Base-by-base conservation (phyloP, 1,140 invertebrate genomes). In the Zaprionus taronus region DNA sequence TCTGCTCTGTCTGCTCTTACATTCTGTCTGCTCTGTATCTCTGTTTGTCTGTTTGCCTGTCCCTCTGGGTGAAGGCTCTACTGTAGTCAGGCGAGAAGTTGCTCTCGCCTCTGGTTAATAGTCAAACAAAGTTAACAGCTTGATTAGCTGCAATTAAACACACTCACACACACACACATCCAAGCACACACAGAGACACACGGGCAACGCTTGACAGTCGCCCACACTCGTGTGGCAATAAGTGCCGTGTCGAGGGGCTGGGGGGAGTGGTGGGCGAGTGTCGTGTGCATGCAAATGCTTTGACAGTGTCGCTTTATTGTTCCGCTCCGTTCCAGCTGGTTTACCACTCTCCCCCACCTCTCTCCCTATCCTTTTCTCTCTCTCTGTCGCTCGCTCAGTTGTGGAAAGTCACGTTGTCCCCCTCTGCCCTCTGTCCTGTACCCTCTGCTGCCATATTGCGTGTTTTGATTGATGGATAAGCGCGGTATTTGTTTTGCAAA, bases 381-480 rank as follows among this genome's bases (percentile, higher is more conserved):
- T 34, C 9, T 34, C 22, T 7, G 28, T 20, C 38, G 34, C 57
- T 68, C 51, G 26, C 49, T 38, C 69, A 68, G 78, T 89, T 89
- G 84, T 90, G 81, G 79, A 89, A 90, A 89, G 84, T 89, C 85
- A 89, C 85, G 84, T 11, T 28, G 20, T 6, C 1, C 47, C 47
- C 20, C 9, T 14, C 20, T 22, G 47, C 17, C 47, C 31, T 15
- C 24, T 20, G 20, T 15, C 31, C 9, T 34, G 9, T 11, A 34
- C 31, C 31, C 31, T 34, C 26, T 20, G 9, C 85, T 90, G 85
- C 81, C 85, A 90, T 89, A 84, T 89, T 90, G 85, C 85, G 85
- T 89, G 85, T 89, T 87, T 92, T 92, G 91, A 92, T 92, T 92
- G 91, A 92, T 92, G 91, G 86, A 89, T 92, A 91, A 91, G 78